These are phyloP conservation scores for Boloria selene DNA, from an alignment of 2,888 invertebrate genomes.

Conservation along the genomic window DNA sequence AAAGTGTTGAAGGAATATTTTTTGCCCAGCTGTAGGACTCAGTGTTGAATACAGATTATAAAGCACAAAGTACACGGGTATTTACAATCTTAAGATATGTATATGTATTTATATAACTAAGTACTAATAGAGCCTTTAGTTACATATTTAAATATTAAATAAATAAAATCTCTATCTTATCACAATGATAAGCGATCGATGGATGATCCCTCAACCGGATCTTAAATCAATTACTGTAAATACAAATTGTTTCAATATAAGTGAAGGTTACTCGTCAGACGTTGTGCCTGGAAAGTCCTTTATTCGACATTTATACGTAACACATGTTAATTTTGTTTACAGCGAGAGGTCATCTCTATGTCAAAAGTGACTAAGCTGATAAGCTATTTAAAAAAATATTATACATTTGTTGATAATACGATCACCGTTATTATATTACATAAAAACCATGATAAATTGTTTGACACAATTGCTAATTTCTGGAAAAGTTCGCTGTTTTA, in stretches of 20 bases:
- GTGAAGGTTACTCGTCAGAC: neutral
- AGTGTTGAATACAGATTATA: too few species aligned
- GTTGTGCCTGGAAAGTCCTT: neutral
- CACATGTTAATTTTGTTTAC: neutral
- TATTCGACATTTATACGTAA: too few species aligned
- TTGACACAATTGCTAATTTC: too few species aligned
- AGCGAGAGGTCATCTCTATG: slow-evolving; percentile 8
- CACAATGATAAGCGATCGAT: slow-evolving; percentile 8
- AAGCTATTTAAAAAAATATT: neutral
- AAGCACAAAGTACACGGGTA: too few species aligned
- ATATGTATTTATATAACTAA: neutral
- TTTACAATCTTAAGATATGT: too few species aligned
- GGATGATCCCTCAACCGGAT: slow-evolving; percentile 23
- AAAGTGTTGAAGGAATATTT: too few species aligned
- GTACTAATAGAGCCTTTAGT: neutral
- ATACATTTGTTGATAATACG: too few species aligned
- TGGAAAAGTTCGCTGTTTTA: too few species aligned
- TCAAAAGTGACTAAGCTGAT: neutral
- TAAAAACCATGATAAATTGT: too few species aligned
- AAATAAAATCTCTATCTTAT: slow-evolving; percentile 14
- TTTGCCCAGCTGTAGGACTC: too few species aligned
- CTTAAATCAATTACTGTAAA: neutral
- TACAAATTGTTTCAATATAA: neutral
- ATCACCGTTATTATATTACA: too few species aligned
- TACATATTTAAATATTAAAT: neutral